Base-by-base conservation (phyloP, 2,113 vertebrate genomes). In the Mormoops blainvillei region DNA sequence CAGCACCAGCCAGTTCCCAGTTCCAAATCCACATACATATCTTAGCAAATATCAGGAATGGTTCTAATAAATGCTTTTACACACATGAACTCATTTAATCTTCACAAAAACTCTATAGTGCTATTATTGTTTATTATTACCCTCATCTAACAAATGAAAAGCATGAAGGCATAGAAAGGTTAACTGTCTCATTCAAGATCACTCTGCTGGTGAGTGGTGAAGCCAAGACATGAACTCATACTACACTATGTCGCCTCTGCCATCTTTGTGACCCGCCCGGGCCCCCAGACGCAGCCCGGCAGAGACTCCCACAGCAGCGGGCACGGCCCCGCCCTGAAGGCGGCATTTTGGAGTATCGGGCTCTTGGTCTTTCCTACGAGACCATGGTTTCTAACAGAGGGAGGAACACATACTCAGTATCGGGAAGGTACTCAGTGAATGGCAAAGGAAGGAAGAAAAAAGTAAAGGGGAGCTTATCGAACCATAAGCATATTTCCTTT, bases 81-180 rank as follows among this genome's bases (percentile, higher is more conserved):
- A 48, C 11, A 82, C n/a, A 88, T 31, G 67, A 74, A 90, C 24
- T 89, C 68, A 93, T 22, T 91, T 78, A 58, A 95, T 50, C 68
- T 50, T 76, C 70, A 85, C 20, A 12, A 80, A 95, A 92, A 94
- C 48, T 78, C 56, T 85, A 15, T 77, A 65, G 45, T 13, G 38
- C 73, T 71, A 85, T 90, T 38, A 93, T 74, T 41, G 52, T 24
- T 33, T 73, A 77, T 97, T 90, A 65, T 38, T 43, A 86, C 41
- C 12, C 11, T 65, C 33, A 73, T 81, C 38, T 81, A 82, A 84
- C 24, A 95, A 88, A 48, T 90, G 61, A 91, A 92, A 96, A 87
- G 45, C 33, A 48, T 31, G 52, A 38, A 76, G 58, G 54, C 71
- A 70, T 4, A 87, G 56, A 89, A 84, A 92, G 45, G 16, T 71